Base-by-base conservation (phyloP, 1,140 invertebrate species). In the Oncopodura yosiiana region DNA sequence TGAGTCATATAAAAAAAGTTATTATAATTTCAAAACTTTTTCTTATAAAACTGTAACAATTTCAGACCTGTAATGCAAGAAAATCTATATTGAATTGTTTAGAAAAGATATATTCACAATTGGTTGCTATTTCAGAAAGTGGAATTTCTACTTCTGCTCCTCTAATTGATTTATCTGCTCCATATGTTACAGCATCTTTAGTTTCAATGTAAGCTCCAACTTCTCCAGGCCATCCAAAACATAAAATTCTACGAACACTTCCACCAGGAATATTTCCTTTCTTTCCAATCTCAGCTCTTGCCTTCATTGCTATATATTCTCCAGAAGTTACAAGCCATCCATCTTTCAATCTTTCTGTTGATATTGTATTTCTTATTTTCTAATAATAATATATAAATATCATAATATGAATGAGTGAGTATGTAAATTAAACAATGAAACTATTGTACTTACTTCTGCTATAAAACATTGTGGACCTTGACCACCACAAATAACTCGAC, bases 131-230 rank as follows among this genome's bases (percentile, higher is more conserved):
- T 54, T 63, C 55, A 0, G 38, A 4, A 0, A 63, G 32, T 8
- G 62, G 58, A 27, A 60, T 34, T 48, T 56, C 55, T 3, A 60
- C 11, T 2, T 44, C 27, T 3, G 58, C 55, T 2, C 56, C 55
- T 18, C 42, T 41, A 14, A 60, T 41, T 3, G 53, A 49, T 0
- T 14, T 24, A 29, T 38, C 29, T 8, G 27, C 23, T 19, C 43
- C 53, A 43, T 12, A 26, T 5, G 48, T 34, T 0, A 60, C 45
- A 12, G 39, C 58, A 43, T 63, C 51, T 11, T 30, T 39, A 2
- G 58, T 49, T 42, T 64, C 62, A 0, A 64, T 38, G 36, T 50
- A 64, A 14, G 58, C 56, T 18, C 62, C 62, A n/a, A 49, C 49
- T 27, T 52, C 41, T 4, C 62, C 59, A 1, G 62, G 59, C 59